Conservation (phyloP, 2,797 vertebrate genomes). For the Epinephelus awoara region DNA sequence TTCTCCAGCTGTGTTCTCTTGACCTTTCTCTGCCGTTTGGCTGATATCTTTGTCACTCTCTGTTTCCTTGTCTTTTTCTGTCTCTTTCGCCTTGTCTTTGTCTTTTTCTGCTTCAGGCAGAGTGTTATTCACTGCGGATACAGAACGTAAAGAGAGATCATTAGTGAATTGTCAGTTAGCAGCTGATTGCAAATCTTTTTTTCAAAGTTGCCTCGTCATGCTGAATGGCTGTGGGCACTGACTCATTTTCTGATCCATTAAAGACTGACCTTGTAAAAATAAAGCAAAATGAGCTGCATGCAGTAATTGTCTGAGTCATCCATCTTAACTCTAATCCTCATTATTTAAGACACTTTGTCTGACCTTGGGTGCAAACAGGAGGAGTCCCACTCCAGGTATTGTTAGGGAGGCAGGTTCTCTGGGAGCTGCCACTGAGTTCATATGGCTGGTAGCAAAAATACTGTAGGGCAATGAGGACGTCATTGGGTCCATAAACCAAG, state of each 20-base stretch:
- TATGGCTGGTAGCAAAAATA: conserved; percentile 95
- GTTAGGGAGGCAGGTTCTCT: conserved; percentile 91
- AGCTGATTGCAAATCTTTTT: conserved; percentile 23
- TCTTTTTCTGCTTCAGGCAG: conserved; percentile 76
- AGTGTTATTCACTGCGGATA: conserved; percentile 81
- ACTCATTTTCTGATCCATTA: conserved; percentile 31
- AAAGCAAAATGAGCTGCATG: background rate
- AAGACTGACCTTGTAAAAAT: conserved; percentile 3
- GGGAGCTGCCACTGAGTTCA: conserved; percentile 90
- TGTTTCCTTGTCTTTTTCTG: conserved; percentile 49
- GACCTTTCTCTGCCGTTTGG: conserved; percentile 57
- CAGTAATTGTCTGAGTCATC: background rate
- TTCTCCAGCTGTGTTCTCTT: conserved; percentile 49
- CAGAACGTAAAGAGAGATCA: conserved; percentile 36
- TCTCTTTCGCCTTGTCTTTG: conserved; percentile 53
- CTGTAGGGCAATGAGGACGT: conserved; percentile 90
- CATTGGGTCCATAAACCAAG: conserved; percentile 91
- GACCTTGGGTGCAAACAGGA: conserved; percentile 94
- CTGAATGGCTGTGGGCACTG: background rate
- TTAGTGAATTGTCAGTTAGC: conserved; percentile 14
- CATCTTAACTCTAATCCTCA: background rate
- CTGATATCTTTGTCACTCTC: conserved; percentile 61
- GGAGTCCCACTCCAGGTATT: conserved; percentile 94
- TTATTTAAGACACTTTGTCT: conserved; percentile 9
- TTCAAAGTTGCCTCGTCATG: conserved; percentile 8